phyloP scores from a whole-genome alignment of 2,797 vertebrate genomes.

The Pipistrellus kuhlii region DNA sequence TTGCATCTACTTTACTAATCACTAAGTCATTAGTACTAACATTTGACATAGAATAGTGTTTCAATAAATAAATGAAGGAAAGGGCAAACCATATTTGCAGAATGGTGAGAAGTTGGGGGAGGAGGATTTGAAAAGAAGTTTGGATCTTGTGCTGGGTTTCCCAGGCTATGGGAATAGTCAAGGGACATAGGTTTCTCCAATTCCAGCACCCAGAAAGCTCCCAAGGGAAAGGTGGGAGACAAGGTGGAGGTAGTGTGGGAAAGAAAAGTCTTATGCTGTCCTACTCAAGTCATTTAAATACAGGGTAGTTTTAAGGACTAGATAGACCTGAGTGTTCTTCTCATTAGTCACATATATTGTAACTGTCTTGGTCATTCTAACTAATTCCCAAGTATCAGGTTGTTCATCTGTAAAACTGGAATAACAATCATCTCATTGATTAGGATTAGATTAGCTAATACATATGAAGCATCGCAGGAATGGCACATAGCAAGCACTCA shows the following conservation, averaged over 20 bases:
- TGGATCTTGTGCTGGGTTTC: neutral
- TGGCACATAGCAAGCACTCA: neutral
- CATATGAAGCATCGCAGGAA: neutral
- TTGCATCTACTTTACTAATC: neutral
- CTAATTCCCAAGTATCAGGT: neutral
- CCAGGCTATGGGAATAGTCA: neutral
- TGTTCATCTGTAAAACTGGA: neutral
- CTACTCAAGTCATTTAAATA: neutral
- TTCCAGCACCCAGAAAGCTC: neutral
- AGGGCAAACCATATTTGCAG: neutral
- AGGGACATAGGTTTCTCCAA: neutral
- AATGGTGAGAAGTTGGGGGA: neutral
- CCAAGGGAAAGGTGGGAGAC: neutral
- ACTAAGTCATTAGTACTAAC: neutral
- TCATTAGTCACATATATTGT: neutral
- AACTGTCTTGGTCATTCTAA: neutral
- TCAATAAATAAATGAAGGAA: neutral
- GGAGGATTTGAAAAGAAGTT: neutral
- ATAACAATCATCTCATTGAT: neutral
- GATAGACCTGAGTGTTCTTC: neutral
- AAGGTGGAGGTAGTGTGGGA: neutral
- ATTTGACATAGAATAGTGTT: neutral
- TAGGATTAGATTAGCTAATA: neutral
- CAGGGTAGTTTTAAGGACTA: neutral
- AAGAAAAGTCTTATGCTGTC: neutral